A percentile compares a stretch with the other conserved stretches of the same genome.
These are phyloP conservation scores for Eristalinus aeneus DNA, from an alignment of 2,888 invertebrate species.

Conservation along the genomic window DNA sequence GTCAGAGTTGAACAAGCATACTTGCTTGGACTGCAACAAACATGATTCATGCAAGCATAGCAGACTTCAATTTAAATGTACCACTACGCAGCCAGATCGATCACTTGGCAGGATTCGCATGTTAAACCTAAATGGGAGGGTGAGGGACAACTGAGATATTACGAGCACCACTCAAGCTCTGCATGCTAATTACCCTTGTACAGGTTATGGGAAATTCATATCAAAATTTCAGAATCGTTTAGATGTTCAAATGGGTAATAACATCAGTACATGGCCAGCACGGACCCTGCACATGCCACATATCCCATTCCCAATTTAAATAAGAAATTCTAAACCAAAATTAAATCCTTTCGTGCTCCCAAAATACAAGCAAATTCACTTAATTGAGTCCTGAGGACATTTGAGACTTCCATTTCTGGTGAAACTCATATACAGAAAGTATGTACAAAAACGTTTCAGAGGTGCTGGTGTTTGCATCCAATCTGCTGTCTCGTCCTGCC, in stretches of 20 bases:
- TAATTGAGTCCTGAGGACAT: conserved; percentile 67
- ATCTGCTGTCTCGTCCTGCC: conserved; percentile 5
- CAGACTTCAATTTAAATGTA: background rate
- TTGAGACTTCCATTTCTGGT: conserved; percentile 48
- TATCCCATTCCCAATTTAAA: conserved; percentile 29
- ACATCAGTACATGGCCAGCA: conserved; percentile 6
- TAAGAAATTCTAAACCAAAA: conserved; percentile 60
- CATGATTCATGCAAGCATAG: background rate
- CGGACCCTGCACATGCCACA: background rate
- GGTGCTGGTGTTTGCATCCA: conserved; percentile 25
- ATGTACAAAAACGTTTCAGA: conserved; percentile 1
- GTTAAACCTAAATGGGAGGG: background rate
- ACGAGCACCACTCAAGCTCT: conserved; percentile 18
- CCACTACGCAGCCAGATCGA: background rate
- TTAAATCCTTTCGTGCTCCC: conserved; percentile 53
- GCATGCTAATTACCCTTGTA: conserved; percentile 55
- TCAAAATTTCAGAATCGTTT: conserved; percentile 47
- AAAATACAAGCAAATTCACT: conserved; percentile 60
- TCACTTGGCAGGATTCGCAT: background rate
- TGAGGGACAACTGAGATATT: conserved; percentile 17
- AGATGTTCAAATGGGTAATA: conserved; percentile 46
- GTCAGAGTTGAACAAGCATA: background rate
- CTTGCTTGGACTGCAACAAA: background rate
- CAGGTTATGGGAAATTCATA: conserved; percentile 54
- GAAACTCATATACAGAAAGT: background rate